Conservation (phyloP, 2,888 invertebrate species). For the Anticlea derivata region DNA sequence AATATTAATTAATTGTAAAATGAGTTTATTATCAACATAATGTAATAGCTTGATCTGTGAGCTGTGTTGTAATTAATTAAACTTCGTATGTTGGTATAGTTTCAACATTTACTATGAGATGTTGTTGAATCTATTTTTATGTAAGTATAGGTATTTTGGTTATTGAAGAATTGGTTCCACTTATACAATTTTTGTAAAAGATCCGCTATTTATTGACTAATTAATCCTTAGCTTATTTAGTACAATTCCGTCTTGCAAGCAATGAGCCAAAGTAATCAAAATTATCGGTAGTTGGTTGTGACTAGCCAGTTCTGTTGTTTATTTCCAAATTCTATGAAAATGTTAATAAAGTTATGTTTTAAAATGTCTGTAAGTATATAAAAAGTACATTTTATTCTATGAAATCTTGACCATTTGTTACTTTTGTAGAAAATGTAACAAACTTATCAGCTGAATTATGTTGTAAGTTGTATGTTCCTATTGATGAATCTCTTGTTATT, state of each 20-base stretch:
- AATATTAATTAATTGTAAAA: not conserved
- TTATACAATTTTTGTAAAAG: slow-evolving; percentile 44
- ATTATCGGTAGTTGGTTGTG: slow-evolving; percentile 66
- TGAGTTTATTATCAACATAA: not conserved
- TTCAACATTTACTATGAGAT: slow-evolving; percentile 34
- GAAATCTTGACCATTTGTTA: slow-evolving; percentile 42
- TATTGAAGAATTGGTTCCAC: slow-evolving; percentile 38
- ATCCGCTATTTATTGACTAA: slow-evolving; percentile 39
- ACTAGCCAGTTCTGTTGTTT: slow-evolving; percentile 69
- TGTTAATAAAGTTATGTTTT: slow-evolving; percentile 52
- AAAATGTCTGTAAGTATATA: slow-evolving; percentile 46
- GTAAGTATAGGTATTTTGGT: slow-evolving; percentile 44
- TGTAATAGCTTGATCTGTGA: slow-evolving; percentile 1
- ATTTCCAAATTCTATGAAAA: slow-evolving; percentile 72
- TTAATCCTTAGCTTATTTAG: slow-evolving; percentile 28
- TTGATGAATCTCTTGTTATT: slow-evolving; percentile 59
- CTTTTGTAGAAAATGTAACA: slow-evolving; percentile 32
- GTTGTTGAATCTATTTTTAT: slow-evolving; percentile 44
- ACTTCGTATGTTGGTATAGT: slow-evolving; percentile 19
- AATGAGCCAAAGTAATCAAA: slow-evolving; percentile 71
- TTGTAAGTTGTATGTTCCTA: slow-evolving; percentile 55
- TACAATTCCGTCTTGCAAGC: slow-evolving; percentile 43
- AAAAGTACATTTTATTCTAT: slow-evolving; percentile 40
- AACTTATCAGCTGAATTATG: slow-evolving; percentile 37
- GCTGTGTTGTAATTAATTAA: slow-evolving; percentile 23